These are phyloP conservation scores for Myrmophylax atrothorax DNA, from an alignment of 2,113 vertebrate genomes.

Conservation along the genomic window DNA sequence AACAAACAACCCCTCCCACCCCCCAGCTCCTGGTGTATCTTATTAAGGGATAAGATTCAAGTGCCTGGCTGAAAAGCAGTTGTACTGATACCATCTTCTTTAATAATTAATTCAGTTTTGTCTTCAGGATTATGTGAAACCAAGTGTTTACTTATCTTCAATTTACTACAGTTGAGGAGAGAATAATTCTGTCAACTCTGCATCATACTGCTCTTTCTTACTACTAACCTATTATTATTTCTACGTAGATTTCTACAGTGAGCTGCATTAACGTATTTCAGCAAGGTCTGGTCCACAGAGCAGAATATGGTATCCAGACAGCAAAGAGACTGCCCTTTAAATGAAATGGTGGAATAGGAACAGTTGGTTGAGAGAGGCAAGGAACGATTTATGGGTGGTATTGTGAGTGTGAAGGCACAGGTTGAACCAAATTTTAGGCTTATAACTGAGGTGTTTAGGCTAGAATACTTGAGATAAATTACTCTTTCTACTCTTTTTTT, in stretches of 20 bases:
- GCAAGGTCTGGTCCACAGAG: not conserved
- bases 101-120: slow-evolving; percentile 17
- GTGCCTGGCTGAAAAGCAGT: not conserved
- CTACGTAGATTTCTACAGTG: fast-evolving
- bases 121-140: not conserved
- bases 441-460: not conserved
- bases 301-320: not conserved
- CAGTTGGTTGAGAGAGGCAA: not conserved
- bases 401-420: not conserved
- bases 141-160: not conserved
- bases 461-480: not conserved
- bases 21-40: not conserved
- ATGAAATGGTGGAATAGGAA: not conserved
- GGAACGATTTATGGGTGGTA: not conserved
- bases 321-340: not conserved
- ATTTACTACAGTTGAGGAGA: not conserved
- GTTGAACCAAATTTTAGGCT: not conserved
- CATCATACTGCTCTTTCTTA: not conserved
- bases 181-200: not conserved
- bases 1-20: not conserved
- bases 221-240: not conserved
- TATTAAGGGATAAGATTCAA: slow-evolving; percentile 38
- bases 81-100: not conserved
- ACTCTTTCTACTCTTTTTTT: not conserved
- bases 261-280: not conserved